phyloP scores from a whole-genome alignment of 2,113 vertebrate species.

The Megaceryle torquata region DNA sequence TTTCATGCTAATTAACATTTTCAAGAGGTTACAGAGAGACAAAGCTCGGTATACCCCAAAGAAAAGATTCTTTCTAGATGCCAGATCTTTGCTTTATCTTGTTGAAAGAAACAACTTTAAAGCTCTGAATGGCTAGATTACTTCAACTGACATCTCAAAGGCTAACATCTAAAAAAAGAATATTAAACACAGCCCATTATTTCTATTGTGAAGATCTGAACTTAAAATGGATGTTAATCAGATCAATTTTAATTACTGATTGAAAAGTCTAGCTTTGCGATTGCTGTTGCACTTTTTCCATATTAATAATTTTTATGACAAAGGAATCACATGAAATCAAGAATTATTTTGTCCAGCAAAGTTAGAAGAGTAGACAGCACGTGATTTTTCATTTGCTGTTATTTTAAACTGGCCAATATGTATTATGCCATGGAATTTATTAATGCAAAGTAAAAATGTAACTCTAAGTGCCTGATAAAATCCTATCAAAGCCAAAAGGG shows the following conservation, averaged over 20 bases:
- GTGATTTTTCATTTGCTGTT: background rate
- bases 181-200: background rate
- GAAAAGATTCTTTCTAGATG: conserved; percentile 53
- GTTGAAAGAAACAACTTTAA: conserved; percentile 51
- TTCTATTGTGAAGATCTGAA: background rate
- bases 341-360: background rate
- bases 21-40: conserved; percentile 54
- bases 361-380: background rate
- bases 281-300: background rate
- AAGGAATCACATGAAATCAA: background rate
- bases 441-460: background rate
- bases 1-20: conserved; percentile 77
- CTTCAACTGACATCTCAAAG: conserved; percentile 33
- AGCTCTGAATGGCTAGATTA: conserved; percentile 50
- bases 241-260: conserved; percentile 5
- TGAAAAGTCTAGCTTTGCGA: background rate
- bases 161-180: conserved; percentile 9
- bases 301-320: background rate
- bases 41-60: conserved; percentile 28
- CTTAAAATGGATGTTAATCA: conserved; percentile 4
- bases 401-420: background rate
- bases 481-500: background rate
- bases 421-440: background rate
- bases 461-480: background rate
- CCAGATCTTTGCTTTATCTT: conserved; percentile 49